Evolutionary conservation across 2,888 invertebrate species (phyloP).

Genomic region (Slavum lentiscoides): DNA sequence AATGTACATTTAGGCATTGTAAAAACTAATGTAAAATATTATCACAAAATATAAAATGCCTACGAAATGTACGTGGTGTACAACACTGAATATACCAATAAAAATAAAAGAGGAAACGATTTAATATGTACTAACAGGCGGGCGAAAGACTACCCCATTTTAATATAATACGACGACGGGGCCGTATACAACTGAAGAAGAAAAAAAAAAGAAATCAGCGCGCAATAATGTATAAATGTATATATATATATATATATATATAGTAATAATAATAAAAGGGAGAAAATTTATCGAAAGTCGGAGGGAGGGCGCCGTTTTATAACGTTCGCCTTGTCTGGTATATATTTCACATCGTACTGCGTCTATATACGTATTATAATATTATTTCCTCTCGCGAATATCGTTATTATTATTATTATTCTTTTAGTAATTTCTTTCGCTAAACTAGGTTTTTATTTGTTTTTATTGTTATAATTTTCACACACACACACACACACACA

Average conservation of each 20-base stretch:
- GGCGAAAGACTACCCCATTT: too few relatives aligned
- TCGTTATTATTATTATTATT: not conserved
- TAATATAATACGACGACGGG: not conserved
- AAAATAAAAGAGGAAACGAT: not conserved
- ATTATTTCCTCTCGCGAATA: too few relatives aligned
- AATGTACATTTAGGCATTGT: not conserved
- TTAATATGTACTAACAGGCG: not conserved
- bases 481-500: too few relatives aligned
- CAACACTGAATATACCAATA: not conserved
- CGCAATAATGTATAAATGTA: not conserved
- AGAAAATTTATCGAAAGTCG: constrained; percentile 17
- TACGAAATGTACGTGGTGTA: not conserved
- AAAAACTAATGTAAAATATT: not conserved
- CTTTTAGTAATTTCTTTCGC: not conserved
- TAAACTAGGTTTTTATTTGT: not conserved
- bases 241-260: not conserved
- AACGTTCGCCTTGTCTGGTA: not conserved
- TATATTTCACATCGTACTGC: not conserved
- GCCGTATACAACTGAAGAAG: not conserved
- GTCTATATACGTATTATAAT: not conserved
- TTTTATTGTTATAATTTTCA: not conserved
- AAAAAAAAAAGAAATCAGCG: not conserved
- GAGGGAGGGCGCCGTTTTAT: constrained; percentile 1
- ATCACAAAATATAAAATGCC: not conserved
- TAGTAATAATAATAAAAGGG: constrained; percentile 3